Conservation (phyloP, 2,797 vertebrate species). For the Siniperca undulata region DNA sequence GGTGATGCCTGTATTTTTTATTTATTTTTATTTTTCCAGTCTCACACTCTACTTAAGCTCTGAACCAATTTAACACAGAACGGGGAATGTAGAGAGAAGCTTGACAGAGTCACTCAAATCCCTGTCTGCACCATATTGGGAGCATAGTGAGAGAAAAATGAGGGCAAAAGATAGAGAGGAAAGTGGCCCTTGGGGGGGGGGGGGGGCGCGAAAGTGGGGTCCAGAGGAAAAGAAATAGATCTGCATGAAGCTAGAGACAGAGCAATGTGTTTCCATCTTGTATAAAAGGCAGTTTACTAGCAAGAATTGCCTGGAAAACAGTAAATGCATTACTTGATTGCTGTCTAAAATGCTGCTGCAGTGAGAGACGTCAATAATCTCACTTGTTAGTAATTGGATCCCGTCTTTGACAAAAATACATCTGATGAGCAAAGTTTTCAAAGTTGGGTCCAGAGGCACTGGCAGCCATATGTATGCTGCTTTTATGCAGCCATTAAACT, state of each 20-base stretch:
- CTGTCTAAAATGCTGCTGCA: conserved; percentile 39
- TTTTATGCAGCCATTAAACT: conserved; percentile 67
- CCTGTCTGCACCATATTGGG: conserved; percentile 67
- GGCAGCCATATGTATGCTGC: conserved; percentile 38
- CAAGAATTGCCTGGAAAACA: conserved; percentile 18
- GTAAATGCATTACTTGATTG: conserved; percentile 41
- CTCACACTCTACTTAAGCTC: conserved; percentile 75
- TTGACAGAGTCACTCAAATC: conserved; percentile 79
- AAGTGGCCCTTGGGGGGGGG: conserved; percentile 33
- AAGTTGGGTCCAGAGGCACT: conserved; percentile 40
- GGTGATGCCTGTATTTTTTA: conserved; percentile 69
- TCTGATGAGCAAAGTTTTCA: conserved; percentile 63
- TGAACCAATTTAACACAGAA: conserved; percentile 78
- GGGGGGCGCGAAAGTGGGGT: neutral
- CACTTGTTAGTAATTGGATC: conserved; percentile 41
- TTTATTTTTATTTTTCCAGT: conserved; percentile 48
- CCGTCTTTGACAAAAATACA: conserved; percentile 42
- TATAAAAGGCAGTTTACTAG: conserved; percentile 15
- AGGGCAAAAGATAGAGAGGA: conserved; percentile 61
- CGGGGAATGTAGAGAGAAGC: conserved; percentile 63
- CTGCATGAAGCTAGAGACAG: conserved; percentile 30
- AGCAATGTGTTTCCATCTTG: conserved; percentile 15
- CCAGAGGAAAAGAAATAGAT: conserved; percentile 32
- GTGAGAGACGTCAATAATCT: conserved; percentile 40
- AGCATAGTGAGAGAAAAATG: conserved; percentile 59